These are phyloP conservation scores for Ormyrus nitidulus DNA, from an alignment of 2,888 invertebrate genomes.

Conservation along the genomic window DNA sequence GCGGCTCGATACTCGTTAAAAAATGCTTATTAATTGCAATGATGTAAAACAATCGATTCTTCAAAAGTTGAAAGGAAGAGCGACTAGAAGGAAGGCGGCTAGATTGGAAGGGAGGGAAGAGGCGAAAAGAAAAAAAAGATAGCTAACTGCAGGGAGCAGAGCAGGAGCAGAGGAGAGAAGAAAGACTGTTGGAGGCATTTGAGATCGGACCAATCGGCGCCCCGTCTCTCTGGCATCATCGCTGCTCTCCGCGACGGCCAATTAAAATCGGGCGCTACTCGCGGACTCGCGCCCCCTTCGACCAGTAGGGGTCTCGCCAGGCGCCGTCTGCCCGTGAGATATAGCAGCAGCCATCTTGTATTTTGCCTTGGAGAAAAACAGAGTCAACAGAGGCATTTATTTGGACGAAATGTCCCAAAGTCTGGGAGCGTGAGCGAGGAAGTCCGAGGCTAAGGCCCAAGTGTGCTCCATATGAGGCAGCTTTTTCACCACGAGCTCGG, in stretches of 20 bases:
- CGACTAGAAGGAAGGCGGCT: background rate
- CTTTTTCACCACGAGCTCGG: slow-evolving; percentile 73
- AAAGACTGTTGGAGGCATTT: slow-evolving; percentile 28
- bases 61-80: slow-evolving; percentile 4
- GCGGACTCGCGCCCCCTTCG: no score
- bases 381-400: slow-evolving; percentile 49
- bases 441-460: slow-evolving; percentile 61
- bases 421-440: slow-evolving; percentile 37
- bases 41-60: slow-evolving; percentile 47
- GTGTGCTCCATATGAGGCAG: slow-evolving; percentile 72
- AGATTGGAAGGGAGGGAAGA: background rate
- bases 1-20: background rate
- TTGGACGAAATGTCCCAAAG: no score
- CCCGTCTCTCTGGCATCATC: slow-evolving; percentile 41
- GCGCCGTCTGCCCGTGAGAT: slow-evolving; percentile 49
- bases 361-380: slow-evolving; percentile 75
- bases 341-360: slow-evolving; percentile 74
- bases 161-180: slow-evolving; percentile 12
- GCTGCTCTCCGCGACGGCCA: slow-evolving; percentile 42
- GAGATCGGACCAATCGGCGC: slow-evolving; percentile 50
- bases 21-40: slow-evolving; percentile 36
- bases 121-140: slow-evolving; percentile 26
- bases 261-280: slow-evolving; percentile 41
- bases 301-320: slow-evolving; percentile 51
- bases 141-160: slow-evolving; percentile 17